Base-by-base conservation (phyloP, 2,888 invertebrate genomes). In the Anarsia innoxiella region DNA sequence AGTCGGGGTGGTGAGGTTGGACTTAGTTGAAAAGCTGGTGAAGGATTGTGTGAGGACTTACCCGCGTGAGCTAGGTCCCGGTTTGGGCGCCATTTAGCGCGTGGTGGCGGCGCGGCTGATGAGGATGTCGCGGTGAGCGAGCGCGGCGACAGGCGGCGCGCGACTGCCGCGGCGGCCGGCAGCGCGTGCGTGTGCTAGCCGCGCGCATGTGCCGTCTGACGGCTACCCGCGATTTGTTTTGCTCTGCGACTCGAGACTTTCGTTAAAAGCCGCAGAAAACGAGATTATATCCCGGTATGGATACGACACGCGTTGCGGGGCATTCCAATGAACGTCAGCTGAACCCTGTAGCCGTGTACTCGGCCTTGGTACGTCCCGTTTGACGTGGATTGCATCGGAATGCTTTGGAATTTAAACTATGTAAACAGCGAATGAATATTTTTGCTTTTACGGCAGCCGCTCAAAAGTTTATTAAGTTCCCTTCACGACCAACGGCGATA, bases 71-170 rank as follows among this genome's bases (percentile, higher is more conserved):
- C 64, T 66, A 63, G 65, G 69, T 68, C 68, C 73, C 71, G 53
- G 61, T 70, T 68, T 71, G 73, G 73, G 80, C 79, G 83, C 82
- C 82, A 82, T 83, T 71, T 66, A 71, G 62, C 78, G 78, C 77
- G 76, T 76, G 77, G 59, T 66, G 53, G 45, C 41, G 56, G 58
- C 70, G 72, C 63, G 59, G 42, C 35, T 45, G 42, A 45, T 38
- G 34, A 11, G 23, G 37, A 45, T 49, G 47, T 65, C 62, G 59
- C 60, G 56, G 55, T 48, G 49, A 55, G 61, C 55, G 61, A 56
- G 51, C 70, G 66, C 72, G 68, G 61, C 59, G 53, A 64, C 67
- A 65, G 66, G 48, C 66, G 69, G 70, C 75, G 74, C 72, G 66
- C 73, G 75, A 79, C 74, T 74, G 69, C 68, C 69, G 70, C 56